Evolutionary conservation across 2,797 vertebrate species (phyloP), one percentile per base, ranked within the genome.

Genomic region (Oreortyx pictus): DNA sequence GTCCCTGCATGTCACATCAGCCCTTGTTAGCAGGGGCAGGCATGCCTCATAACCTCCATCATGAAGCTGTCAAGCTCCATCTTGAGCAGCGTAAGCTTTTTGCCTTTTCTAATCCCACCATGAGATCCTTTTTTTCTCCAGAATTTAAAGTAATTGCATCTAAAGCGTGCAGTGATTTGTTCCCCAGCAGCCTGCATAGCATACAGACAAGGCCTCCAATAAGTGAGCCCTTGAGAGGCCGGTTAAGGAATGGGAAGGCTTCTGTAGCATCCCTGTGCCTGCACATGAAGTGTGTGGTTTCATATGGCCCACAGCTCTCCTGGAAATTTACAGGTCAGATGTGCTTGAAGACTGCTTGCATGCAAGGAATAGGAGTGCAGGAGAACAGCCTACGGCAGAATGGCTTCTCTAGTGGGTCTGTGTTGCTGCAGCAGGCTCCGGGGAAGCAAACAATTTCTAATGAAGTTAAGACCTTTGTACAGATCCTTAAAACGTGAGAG

Each of bases 51-150:
- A 82, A 89, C 91, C 82, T 91, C 87, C 82, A 81, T 94, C 93
- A 47, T 35, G 89, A 88, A 46, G 78, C 89, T 95, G 92, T 94
- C 92, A 78, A 59, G 70, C 73, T 80, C 59, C 59, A 78, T 95
- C 89, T 78, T 0, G 0, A 91, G 82, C 54, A 84, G 8, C 71
- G 6, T n/a, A 72, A 81, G 73, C 66, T 88, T 91, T 43, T 94
- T 93, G 73, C 89, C 66, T 78, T 92, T 86, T 92, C 92, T 72
- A 59, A 87, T 93, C 70, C 79, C 1, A 0, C 79, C 25, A 7
- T n/a, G 74, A 64, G 60, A 66, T 70, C 62, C 59, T 31, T 72
- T 88, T 88, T 86, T 86, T 25, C 7, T 33, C 23, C 0, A 5
- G 59, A 89, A 65, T 91, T 93, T 46, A 33, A 64, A 59, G 54